Base-by-base conservation (phyloP, 2,888 invertebrate genomes). In the Ganaspis brasiliensis region DNA sequence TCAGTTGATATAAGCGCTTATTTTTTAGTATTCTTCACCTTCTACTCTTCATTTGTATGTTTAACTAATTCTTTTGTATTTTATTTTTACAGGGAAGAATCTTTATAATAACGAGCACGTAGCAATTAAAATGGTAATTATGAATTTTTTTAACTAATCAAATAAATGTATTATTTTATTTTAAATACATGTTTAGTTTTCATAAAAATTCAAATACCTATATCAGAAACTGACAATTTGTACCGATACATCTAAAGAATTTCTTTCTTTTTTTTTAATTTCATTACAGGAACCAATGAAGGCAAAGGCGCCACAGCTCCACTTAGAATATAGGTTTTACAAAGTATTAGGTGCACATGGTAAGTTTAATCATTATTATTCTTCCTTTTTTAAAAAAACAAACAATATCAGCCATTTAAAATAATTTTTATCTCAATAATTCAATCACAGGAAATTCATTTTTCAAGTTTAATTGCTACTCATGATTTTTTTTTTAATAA, bases 31-130 rank as follows among this genome's bases (percentile, higher is more conserved):
- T 55, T 55, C 19, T 55, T 16, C 40, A 45, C 45, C 4, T 45
- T 19, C 21, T 12, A 56, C 1, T 56, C 21, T 21, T 63, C 21
- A 14, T 16, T 6, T 56, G 1, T 31, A 40, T 16, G 40, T 57
- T 76, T 63, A 35, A 57, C 12, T 16, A 67, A 49, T 19, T 26
- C 10, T 24, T 14, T 12, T 67, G 31, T n/a, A 61, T 49, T 86
- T 86, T 84, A 88, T 91, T 92, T 91, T 95, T 95, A 73, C 95
- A 97, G 98, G 99, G 88, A 99, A 99, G 95, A 99, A 99, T 94
- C 95, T 99, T 91, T 99, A 99, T 95, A 99, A 98, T 95, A 99
- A 98, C 95, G 99, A 99, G 94, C 99, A 99, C 95, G 99, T 99
- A 93, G 99, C 99, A 92, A 99, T 99, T 93, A 99, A 99, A 95